Evolutionary conservation across 2,113 vertebrate genomes (phyloP).

Genomic region (Calyptomena viridis): DNA sequence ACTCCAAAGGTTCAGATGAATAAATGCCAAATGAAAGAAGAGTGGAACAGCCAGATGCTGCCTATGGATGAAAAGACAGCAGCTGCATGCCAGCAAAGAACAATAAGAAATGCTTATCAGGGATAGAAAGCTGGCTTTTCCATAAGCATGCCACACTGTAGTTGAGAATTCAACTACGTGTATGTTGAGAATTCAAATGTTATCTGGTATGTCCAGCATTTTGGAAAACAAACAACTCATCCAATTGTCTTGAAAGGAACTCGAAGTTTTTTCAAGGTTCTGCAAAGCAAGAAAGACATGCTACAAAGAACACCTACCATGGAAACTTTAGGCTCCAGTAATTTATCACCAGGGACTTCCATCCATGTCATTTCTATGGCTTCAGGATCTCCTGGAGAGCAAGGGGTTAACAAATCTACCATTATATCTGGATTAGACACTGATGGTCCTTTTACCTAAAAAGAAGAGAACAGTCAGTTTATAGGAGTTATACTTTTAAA

Average conservation of each 20-base stretch:
- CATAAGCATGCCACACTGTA: neutral
- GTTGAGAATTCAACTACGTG: too few relatives aligned
- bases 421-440: slow-evolving; percentile 73
- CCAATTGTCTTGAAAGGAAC: neutral
- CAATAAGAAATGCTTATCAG: neutral
- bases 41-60: neutral
- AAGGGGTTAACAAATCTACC: slow-evolving; percentile 88
- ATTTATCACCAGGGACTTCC: slow-evolving; percentile 91
- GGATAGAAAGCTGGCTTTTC: neutral
- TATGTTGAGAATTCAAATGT: neutral
- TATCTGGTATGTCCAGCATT: neutral
- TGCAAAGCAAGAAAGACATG: neutral
- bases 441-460: slow-evolving; percentile 86
- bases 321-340: slow-evolving; percentile 88
- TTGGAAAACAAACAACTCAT: neutral
- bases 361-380: slow-evolving; percentile 96
- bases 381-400: slow-evolving; percentile 89
- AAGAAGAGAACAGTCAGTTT: neutral
- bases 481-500: neutral
- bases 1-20: neutral
- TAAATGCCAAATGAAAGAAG: neutral
- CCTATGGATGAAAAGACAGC: neutral
- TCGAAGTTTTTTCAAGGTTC: neutral
- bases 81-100: neutral
- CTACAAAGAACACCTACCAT: slow-evolving; percentile 79